Conservation (phyloP, 2,888 invertebrate genomes). For the Cremastobaeus sp. region DNA sequence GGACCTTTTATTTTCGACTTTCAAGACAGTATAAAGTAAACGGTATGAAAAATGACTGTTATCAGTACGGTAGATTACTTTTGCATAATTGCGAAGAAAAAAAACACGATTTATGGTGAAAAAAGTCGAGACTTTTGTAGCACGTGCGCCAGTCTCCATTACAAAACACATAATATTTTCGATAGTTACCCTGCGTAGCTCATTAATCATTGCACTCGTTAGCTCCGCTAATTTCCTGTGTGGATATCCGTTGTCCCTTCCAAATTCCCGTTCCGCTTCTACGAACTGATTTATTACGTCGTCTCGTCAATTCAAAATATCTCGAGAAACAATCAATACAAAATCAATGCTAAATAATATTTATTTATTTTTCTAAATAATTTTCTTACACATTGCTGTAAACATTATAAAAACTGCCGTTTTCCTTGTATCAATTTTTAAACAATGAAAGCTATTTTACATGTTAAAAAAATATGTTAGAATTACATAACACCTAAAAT, state of each 20-base stretch:
- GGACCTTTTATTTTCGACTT: too few species aligned
- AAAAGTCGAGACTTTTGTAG: constrained; percentile 36
- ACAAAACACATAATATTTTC: constrained; percentile 54
- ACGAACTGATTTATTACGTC: too few species aligned
- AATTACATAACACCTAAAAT: too few species aligned
- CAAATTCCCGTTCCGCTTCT: constrained; percentile 47
- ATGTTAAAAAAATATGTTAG: too few species aligned
- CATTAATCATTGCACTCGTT: constrained; percentile 70
- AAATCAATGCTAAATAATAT: too few species aligned
- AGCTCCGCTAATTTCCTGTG: constrained; percentile 69
- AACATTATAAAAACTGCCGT: too few species aligned
- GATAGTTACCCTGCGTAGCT: constrained; percentile 59
- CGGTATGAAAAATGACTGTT: constrained; percentile 32
- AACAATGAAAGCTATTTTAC: too few species aligned
- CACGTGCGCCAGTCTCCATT: constrained; percentile 50
- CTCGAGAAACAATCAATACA: too few species aligned
- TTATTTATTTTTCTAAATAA: too few species aligned
- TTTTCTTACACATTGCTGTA: too few species aligned
- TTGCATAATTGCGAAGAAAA: constrained; percentile 51
- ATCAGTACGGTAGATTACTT: constrained; percentile 51
- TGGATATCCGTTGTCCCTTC: constrained; percentile 61
- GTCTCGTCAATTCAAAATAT: constrained; percentile 32
- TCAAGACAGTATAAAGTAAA: too few species aligned
- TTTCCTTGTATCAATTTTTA: too few species aligned
- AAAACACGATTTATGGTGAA: constrained; percentile 51